Base-by-base conservation (phyloP, 2,888 invertebrate genomes). In the Acrobeloides nanus region DNA sequence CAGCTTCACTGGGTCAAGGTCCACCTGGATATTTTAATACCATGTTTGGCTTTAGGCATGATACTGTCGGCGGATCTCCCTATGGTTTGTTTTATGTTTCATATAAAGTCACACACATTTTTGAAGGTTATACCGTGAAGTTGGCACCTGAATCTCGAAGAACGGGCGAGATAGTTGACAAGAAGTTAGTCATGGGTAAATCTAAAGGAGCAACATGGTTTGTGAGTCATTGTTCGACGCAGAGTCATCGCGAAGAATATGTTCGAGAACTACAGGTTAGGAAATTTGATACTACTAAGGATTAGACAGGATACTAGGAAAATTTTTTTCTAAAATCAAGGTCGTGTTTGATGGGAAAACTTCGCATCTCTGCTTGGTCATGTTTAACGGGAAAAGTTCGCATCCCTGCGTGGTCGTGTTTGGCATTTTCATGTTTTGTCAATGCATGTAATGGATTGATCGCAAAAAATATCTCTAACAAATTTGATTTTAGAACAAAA, bases 1-100 rank as follows among this genome's bases (percentile, higher is more conserved):
- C 50, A 3, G 21, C 35, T 6, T 24, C 54, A 4, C 26, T 53
- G 20, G 39, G 20, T 1, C 24, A 39, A 2, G 43, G 24, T 25
- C 49, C 54, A n/a, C 24, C 23, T n/a, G 34, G 44, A 24, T 56
- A 38, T 18, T 54, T 61, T 46, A 70, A 71, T 42, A 59, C 70
- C 55, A 62, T 66, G 2, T 47, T 71, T 3, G 68, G 71, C 4
- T 71, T 58, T 33, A 58, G 71, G 15, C 68, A 68, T 32, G 71
- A 72, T 43, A 57, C 68, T 0, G 54, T 62, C 12, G 60, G 59
- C 12, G 57, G 67, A 17, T 66, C 64, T 21, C 71, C 71, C 6
- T 71, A 71, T 48, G 71, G 51, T 41, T 25, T 37, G 23, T 18
- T 4, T 10, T 24, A 23, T 6, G 24, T 32, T 47, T 1, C 31